phyloP scores from a whole-genome alignment of 2,888 invertebrate genomes.

The Monopis laevigella region DNA sequence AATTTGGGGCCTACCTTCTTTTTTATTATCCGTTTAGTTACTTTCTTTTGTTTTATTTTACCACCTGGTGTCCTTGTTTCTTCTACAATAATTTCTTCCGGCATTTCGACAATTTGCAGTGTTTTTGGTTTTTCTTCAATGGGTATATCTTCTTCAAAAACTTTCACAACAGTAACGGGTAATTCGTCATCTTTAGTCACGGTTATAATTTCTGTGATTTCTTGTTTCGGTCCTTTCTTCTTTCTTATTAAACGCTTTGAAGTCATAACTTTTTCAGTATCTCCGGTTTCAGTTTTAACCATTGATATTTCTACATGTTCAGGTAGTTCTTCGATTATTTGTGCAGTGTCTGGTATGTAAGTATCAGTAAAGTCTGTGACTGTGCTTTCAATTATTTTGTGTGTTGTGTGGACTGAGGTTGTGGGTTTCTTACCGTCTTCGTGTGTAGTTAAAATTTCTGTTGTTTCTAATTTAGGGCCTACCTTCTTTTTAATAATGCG shows the following conservation, averaged over 20 bases:
- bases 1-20: conserved; percentile 32
- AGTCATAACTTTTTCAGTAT: conserved; percentile 24
- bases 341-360: not conserved
- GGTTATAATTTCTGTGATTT: conserved; percentile 29
- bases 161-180: conserved; percentile 16
- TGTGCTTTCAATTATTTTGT: not conserved
- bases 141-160: conserved; percentile 32
- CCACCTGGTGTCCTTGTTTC: conserved; percentile 25
- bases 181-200: conserved; percentile 28
- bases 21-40: conserved; percentile 30
- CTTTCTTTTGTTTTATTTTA: conserved; percentile 26
- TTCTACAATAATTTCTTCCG: conserved; percentile 30
- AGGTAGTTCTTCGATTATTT: conserved; percentile 5
- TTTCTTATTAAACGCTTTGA: conserved; percentile 25
- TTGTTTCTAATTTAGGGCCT: conserved; percentile 26
- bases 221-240: conserved; percentile 31
- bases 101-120: conserved; percentile 23
- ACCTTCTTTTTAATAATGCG: conserved; percentile 42
- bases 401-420: not conserved
- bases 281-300: conserved; percentile 42
- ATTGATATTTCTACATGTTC: conserved; percentile 33
- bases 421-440: conserved; percentile 7
- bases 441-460: conserved; percentile 16
- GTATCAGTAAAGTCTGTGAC: conserved; percentile 4
- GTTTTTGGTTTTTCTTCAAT: conserved; percentile 22